Evolutionary conservation across 2,888 invertebrate species (phyloP).

Genomic region (Thelaira solivaga): DNA sequence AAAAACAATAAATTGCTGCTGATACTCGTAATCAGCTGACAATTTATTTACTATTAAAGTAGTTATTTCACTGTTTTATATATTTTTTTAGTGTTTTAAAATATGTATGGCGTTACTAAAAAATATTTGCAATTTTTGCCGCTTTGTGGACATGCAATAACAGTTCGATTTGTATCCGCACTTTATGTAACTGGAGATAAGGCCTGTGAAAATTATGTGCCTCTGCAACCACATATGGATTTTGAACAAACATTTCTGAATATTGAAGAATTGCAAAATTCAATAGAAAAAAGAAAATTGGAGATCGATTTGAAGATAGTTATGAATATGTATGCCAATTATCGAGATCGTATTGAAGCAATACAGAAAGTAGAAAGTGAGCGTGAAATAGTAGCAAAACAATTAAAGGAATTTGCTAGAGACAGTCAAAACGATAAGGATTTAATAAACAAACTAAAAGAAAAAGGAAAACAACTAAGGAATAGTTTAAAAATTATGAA

Average conservation of each 20-base stretch:
- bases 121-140: neutral
- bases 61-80: too few species aligned
- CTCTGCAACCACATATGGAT: slow-evolving; percentile 84
- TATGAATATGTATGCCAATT: slow-evolving; percentile 81
- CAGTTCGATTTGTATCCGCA: slow-evolving; percentile 68
- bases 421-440: slow-evolving; percentile 43
- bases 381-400: slow-evolving; percentile 78
- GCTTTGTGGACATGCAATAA: neutral
- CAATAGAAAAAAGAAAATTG: slow-evolving; percentile 79
- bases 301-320: slow-evolving; percentile 79
- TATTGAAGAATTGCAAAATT: slow-evolving; percentile 78
- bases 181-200: slow-evolving; percentile 82
- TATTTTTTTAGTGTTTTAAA: too few species aligned
- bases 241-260: slow-evolving; percentile 80
- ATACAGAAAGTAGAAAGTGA: slow-evolving; percentile 79
- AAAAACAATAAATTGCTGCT: too few species aligned
- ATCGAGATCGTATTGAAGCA: slow-evolving; percentile 79
- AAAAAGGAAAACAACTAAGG: slow-evolving; percentile 79
- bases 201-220: slow-evolving; percentile 83
- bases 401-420: slow-evolving; percentile 78
- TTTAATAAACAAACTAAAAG: slow-evolving; percentile 78
- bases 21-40: too few species aligned
- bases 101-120: slow-evolving; percentile 26
- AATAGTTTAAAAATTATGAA: slow-evolving; percentile 83
- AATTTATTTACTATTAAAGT: too few species aligned